Evolutionary conservation across 1,140 invertebrate genomes (phyloP).

Genomic region (Plodia interpunctella): DNA sequence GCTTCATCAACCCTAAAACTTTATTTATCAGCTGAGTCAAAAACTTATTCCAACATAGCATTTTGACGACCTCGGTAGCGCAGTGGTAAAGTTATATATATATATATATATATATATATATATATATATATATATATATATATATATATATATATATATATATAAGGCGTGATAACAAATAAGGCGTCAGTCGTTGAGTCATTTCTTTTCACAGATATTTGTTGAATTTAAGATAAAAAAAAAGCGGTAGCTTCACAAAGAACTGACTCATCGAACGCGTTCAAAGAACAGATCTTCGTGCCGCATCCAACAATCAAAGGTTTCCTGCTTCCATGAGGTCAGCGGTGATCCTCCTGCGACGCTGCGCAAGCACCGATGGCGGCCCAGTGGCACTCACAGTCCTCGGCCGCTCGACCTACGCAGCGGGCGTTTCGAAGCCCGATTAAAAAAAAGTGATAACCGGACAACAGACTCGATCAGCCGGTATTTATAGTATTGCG

Average conservation of each 20-base stretch:
- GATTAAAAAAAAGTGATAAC: constrained; percentile 27
- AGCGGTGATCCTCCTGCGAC: constrained; percentile 27
- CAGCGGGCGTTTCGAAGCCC: not conserved
- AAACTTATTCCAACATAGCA: too few relatives aligned
- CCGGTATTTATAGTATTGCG: constrained; percentile 43
- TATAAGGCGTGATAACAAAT: too few relatives aligned
- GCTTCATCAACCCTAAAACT: too few relatives aligned
- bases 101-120: too few relatives aligned
- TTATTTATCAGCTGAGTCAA: too few relatives aligned
- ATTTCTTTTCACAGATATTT: too few relatives aligned
- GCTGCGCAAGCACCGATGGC: constrained; percentile 14
- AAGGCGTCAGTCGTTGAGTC: too few relatives aligned
- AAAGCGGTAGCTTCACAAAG: not conserved
- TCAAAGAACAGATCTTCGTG: not conserved
- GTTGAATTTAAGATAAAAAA: too few relatives aligned
- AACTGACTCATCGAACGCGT: not conserved
- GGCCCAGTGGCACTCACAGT: constrained; percentile 11
- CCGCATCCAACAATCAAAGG: constrained; percentile 25
- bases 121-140: too few relatives aligned
- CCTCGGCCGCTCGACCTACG: constrained; percentile 25
- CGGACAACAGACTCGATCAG: constrained; percentile 25
- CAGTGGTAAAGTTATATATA: too few relatives aligned
- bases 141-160: too few relatives aligned
- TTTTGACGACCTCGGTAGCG: too few relatives aligned
- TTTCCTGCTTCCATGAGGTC: constrained; percentile 43